Evolutionary conservation across 2,888 invertebrate species (phyloP).

Genomic region (Anticlea derivata): DNA sequence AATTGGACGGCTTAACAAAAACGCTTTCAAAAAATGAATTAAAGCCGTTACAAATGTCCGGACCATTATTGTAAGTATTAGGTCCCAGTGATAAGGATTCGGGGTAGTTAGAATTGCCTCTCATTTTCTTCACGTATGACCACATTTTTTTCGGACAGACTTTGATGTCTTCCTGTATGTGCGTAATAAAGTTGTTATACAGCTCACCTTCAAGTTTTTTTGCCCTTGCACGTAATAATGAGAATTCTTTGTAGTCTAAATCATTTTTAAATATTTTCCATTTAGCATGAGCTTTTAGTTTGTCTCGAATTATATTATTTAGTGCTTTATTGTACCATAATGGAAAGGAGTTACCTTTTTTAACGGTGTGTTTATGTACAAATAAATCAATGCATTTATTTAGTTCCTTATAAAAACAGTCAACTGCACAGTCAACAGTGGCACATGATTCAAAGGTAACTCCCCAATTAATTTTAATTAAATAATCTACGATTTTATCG

Average conservation of each 20-base stretch:
- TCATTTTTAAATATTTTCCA: background rate
- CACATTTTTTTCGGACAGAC: background rate
- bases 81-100: background rate
- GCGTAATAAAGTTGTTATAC: background rate
- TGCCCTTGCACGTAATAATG: background rate
- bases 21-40: background rate
- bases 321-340: background rate
- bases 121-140: background rate
- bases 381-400: background rate
- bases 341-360: background rate
- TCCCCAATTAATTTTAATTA: background rate
- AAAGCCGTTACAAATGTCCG: background rate
- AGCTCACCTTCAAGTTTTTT: background rate
- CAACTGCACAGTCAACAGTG: background rate
- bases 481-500: background rate
- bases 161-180: background rate
- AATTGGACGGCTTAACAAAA: background rate
- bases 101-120: background rate
- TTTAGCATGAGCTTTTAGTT: background rate
- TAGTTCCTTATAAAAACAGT: constrained; percentile 1
- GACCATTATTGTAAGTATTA: background rate
- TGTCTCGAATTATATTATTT: background rate
- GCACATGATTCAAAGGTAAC: background rate
- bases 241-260: background rate
- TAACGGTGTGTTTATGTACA: background rate